Conservation (phyloP, 2,888 invertebrate species). For the Andrena bicolor region DNA sequence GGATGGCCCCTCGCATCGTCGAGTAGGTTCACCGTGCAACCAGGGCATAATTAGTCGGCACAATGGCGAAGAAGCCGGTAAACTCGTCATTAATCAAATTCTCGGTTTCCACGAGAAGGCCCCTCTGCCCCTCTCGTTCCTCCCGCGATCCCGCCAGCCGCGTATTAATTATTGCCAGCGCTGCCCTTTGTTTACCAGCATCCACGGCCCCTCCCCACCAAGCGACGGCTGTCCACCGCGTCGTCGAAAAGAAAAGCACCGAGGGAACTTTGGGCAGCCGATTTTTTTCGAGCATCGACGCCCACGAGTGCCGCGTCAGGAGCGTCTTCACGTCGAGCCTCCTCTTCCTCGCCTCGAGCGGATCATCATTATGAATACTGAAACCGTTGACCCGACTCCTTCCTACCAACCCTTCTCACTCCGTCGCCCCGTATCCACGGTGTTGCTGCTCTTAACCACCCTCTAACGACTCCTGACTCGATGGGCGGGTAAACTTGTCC, state of each 20-base stretch:
- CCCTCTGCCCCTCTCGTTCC: slow-evolving; percentile 44
- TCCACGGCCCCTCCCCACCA: neutral
- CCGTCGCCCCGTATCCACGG: slow-evolving; percentile 17
- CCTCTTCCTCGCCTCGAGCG: slow-evolving; percentile 27
- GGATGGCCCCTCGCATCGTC: slow-evolving; percentile 37
- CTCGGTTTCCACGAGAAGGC: slow-evolving; percentile 65
- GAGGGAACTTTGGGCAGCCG: neutral
- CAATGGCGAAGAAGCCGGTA: slow-evolving; percentile 74
- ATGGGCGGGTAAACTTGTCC: slow-evolving; percentile 75
- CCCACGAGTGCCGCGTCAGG: too few species aligned
- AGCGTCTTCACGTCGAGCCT: slow-evolving; percentile 2
- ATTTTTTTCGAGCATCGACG: slow-evolving; percentile 3
- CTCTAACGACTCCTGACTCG: slow-evolving; percentile 50
- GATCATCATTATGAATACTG: slow-evolving; percentile 69
- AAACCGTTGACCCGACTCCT: slow-evolving; percentile 70
- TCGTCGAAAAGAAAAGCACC: neutral
- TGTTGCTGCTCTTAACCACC: slow-evolving; percentile 24
- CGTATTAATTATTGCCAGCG: slow-evolving; percentile 63
- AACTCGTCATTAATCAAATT: slow-evolving; percentile 79
- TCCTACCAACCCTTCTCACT: slow-evolving; percentile 15
- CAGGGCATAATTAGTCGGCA: slow-evolving; percentile 74
- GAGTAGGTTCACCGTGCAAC: slow-evolving; percentile 43
- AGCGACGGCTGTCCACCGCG: neutral
- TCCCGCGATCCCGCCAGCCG: slow-evolving; percentile 27
- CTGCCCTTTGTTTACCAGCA: slow-evolving; percentile 52